Evolutionary conservation across 2,797 vertebrate species (phyloP), one percentile per base, ranked within the genome.

Genomic region (Coccyzus lansbergi): DNA sequence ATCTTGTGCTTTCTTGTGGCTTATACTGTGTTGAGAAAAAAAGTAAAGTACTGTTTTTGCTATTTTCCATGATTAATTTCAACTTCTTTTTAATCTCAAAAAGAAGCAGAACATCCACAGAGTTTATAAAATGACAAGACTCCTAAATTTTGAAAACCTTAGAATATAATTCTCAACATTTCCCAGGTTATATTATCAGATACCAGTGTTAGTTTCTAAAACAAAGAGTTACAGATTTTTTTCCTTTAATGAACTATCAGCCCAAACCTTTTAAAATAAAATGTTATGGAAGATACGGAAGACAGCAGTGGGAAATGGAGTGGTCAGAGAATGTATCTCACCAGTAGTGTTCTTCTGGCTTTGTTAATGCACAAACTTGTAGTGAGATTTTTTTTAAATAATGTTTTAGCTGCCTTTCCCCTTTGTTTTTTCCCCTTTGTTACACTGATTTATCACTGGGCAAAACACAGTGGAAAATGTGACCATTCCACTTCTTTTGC

Each of bases 1-100:
- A 96, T 96, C 88, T 95, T 93, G 19, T 75, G 48, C 33, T 91
- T 58, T 53, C 62, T 94, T 68, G 46, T 94, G 58, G 46, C 75
- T 93, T 83, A 46, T 56, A 16, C 42, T 12, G 25, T 52, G 8
- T 63, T 63, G 33, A 90, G 90, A 90, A 94, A 83, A 44, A 24
- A 22, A 22, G 48, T 76, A 75, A 55, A 52, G 88, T 78, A 65
- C 14, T 83, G n/a, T 21, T 88, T 90, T 88, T 94, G 14, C 55
- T 91, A 0, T 82, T 62, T 88, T 74, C 38, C 12, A 7, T 83
- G 75, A 92, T 58, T 78, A 40, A 92, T 71, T 80, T 89, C 4
- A 42, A 42, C 15, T 7, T 52, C 28, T 81, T 40, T 65, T 72
- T 38, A 52, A 74, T 31, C 1, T 15, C 1, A n/a, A 56, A 51